Base-by-base conservation (phyloP, 2,888 invertebrate genomes). In the Dolichopus griseipennis region DNA sequence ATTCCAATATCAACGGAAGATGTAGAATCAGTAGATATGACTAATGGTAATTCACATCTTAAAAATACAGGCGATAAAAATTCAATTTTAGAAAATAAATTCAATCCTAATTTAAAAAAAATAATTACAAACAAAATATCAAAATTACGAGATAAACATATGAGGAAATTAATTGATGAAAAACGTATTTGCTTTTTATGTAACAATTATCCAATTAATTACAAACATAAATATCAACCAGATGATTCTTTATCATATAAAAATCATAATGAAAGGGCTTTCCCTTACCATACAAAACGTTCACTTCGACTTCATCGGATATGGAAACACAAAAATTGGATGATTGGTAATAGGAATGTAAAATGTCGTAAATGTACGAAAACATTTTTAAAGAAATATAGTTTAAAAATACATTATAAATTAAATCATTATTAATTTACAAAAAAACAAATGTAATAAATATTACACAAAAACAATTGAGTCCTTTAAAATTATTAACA, bases 251-350 rank as follows among this genome's bases (percentile, higher is more conserved):
- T 52, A 6, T 74, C 73, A 12, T 71, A 63, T 72, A 78, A 69
- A 75, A 74, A 15, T 67, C 68, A 3, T 66, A 73, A 74, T 27
- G 75, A 75, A 74, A 74, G 80, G 10, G 79, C 77, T 61, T 79
- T 81, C 63, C 82, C 82, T 7, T 84, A 84, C 72, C 84, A 84
- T 70, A 83, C 82, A 4, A 79, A 77, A 52, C 80, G 80, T 64
- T 83, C 84, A 0, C 75, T 85, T 68, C 76, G 81, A 1, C 74
- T 85, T 68, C 86, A 86, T 76, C 78, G 78, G 18, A 72, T 83
- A 33, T 86, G 86, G 86, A 80, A 82, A 69, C 86, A 86, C 73
- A 70, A 75, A 20, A 52, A 52, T n/a, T 52, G 37, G 34, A 21
- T 65, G 64, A 65, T 63, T 6, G 68, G 71, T 64, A 43, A 70